Conservation (phyloP, 2,113 vertebrate genomes). For the Aphelocoma coerulescens region DNA sequence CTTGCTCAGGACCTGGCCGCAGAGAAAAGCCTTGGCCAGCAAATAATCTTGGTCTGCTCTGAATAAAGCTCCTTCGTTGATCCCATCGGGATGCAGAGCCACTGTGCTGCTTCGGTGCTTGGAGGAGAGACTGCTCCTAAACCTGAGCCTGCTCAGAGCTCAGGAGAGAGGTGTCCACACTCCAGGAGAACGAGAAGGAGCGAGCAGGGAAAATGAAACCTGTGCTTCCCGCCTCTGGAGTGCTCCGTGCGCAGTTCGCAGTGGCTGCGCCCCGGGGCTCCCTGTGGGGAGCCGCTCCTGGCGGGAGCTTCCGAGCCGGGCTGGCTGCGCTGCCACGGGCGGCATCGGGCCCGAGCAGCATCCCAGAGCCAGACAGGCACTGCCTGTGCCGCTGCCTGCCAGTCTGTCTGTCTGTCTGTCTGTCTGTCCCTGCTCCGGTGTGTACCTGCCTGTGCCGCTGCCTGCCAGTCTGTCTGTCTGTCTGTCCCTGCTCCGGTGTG, state of each 20-base stretch:
- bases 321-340: background rate
- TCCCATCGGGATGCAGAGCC: background rate
- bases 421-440: background rate
- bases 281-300: background rate
- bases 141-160: background rate
- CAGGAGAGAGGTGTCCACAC: background rate
- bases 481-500: background rate
- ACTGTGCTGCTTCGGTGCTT: background rate
- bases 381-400: too few species aligned
- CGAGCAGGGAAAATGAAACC: fast-evolving
- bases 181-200: background rate
- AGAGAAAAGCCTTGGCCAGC: background rate
- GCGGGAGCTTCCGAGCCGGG: background rate
- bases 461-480: background rate
- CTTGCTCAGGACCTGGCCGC: background rate
- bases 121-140: background rate
- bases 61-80: background rate
- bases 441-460: background rate
- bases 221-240: fast-evolving
- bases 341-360: background rate
- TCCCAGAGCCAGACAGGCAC: background rate
- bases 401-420: background rate
- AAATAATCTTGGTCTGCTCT: background rate
- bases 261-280: background rate
- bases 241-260: background rate